Base-by-base conservation (phyloP, 2,888 invertebrate species). In the Tenthredo mesomela region DNA sequence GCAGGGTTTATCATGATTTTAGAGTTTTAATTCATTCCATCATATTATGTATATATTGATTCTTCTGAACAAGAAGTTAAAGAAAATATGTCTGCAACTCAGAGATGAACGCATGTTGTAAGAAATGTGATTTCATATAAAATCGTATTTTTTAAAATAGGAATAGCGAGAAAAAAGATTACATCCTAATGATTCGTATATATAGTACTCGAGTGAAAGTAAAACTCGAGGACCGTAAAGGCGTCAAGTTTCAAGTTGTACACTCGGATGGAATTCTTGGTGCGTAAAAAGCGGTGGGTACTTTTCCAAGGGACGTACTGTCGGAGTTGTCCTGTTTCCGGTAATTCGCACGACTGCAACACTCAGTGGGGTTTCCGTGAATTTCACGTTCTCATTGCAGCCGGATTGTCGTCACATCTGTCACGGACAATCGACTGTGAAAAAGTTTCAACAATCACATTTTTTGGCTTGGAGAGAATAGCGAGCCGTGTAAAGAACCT, bases 171-270 rank as follows among this genome's bases (percentile, higher is more conserved):
- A 5, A 61, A 65, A 15, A 21, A 47, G 40, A 73, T 21, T 61
- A 80, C 61, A 37, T 80, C 21, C 58, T 29, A 80, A 80, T 61
- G 80, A 80, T 80, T 61, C 43, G 61, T 37, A 37, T 1, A 37
- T 1, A 37, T 37, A 7, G 21, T 15, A 80, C 37, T 40, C 7
- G 9, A 80, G 25, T 18, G 9, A 40, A 61, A 40, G 40, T 47
- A 21, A 37, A 40, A 33, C 77, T 25, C 37, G 25, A 80, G 50
- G 7, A 54, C 15, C 58, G 37, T 25, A n/a, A 80, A 33, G 61
- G 80, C 80, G 80, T 80, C 80, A 80, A 80, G 21, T 65, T 78
- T 61, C 80, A n/a, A 80, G 61, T 80, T 61, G 29, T 25, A 80
- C 40, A 40, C 61, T 61, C 61, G 37, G 12, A 80, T 47, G 80